Conservation (phyloP, 2,113 vertebrate species). For the Gambusia affinis region DNA sequence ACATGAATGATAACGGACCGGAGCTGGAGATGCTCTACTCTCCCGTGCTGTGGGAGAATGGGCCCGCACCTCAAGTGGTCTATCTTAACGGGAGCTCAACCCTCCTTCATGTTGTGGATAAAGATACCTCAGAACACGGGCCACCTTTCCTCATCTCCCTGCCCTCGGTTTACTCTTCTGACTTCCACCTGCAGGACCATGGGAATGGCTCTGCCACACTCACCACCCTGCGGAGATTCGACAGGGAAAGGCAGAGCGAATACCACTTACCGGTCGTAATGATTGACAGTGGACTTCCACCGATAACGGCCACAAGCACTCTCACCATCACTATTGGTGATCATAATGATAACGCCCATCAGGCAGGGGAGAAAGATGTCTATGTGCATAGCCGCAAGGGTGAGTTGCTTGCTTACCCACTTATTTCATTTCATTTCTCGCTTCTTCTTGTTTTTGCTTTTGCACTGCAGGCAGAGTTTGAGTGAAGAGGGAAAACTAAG, state of each 20-base stretch:
- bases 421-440: constrained; percentile 22
- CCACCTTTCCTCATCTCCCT: constrained; percentile 84
- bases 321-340: constrained; percentile 88
- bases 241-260: constrained; percentile 86
- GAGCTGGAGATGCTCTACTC: constrained; percentile 82
- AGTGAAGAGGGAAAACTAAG: constrained; percentile 39
- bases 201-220: constrained; percentile 85
- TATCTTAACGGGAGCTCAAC: constrained; percentile 81
- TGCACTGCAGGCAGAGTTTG: constrained; percentile 30
- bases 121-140: constrained; percentile 83
- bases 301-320: constrained; percentile 85
- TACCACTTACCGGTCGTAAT: constrained; percentile 85
- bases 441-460: constrained; percentile 18
- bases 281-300: constrained; percentile 85
- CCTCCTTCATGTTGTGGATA: constrained; percentile 82
- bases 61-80: constrained; percentile 80
- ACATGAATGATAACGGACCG: constrained; percentile 89
- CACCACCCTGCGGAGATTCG: constrained; percentile 85
- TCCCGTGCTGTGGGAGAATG: constrained; percentile 88
- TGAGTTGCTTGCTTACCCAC: constrained; percentile 59
- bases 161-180: constrained; percentile 70
- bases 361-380: constrained; percentile 85
- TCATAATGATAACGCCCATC: constrained; percentile 88
- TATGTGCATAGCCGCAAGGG: constrained; percentile 84
- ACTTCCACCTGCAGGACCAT: constrained; percentile 89